A percentile compares a stretch with the other conserved stretches of the same genome.
Evolutionary conservation across 2,113 vertebrate species (phyloP).

Genomic region (Epinephelus lanceolatus): DNA sequence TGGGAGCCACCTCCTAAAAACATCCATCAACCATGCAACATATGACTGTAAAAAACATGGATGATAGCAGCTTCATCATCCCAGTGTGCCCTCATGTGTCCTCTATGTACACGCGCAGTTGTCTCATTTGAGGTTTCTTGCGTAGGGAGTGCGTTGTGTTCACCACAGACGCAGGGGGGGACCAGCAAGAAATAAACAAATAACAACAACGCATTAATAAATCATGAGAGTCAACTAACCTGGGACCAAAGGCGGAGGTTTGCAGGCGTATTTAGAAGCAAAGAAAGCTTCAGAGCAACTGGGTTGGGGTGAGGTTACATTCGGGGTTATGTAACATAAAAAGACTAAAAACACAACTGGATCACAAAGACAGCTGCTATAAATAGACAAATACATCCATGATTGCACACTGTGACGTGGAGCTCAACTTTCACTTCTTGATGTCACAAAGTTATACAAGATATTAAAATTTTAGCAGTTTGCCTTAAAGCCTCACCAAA

Average conservation of each 20-base stretch:
- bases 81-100: conserved; percentile 4
- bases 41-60: not conserved
- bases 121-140: conserved; percentile 37
- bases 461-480: conserved; percentile 62
- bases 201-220: conserved; percentile 67
- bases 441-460: conserved; percentile 48
- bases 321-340: conserved; percentile 29
- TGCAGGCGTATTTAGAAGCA: conserved; percentile 35
- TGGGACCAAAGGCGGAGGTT: conserved; percentile 45
- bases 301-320: conserved; percentile 21
- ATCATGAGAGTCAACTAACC: conserved; percentile 65
- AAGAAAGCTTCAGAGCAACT: conserved; percentile 37
- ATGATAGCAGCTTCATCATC: not conserved
- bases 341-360: conserved; percentile 19
- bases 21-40: not conserved
- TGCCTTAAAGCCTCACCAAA: conserved; percentile 50
- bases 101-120: not conserved
- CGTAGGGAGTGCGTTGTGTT: conserved; percentile 25
- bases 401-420: not conserved
- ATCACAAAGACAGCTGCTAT: not conserved
- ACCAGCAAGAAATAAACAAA: conserved; percentile 37
- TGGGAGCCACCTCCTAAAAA: not conserved
- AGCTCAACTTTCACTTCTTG: conserved; percentile 21
- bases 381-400: not conserved
- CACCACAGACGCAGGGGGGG: not conserved